Evolutionary conservation across 2,797 vertebrate species (phyloP).

Genomic region (Xenentodon cancila): DNA sequence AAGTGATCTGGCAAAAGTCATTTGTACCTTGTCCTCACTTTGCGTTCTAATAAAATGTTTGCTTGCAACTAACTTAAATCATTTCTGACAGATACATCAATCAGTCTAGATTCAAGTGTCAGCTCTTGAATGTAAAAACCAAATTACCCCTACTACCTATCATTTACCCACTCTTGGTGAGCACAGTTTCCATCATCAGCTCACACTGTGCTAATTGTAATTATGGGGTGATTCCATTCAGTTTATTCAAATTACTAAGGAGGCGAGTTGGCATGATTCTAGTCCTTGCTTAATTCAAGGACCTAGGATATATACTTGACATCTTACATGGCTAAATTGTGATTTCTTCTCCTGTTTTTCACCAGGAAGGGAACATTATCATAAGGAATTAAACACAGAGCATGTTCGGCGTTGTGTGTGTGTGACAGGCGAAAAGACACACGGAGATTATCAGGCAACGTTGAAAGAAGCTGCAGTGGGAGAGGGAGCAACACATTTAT

Average conservation of each 20-base stretch:
- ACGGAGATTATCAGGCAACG: constrained; percentile 57
- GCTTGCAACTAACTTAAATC: constrained; percentile 72
- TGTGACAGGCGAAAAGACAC: constrained; percentile 35
- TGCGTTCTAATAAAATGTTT: constrained; percentile 79
- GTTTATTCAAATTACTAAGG: constrained; percentile 86
- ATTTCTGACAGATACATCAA: constrained; percentile 77
- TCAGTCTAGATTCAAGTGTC: constrained; percentile 82
- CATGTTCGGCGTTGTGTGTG: constrained; percentile 15
- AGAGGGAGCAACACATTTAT: constrained; percentile 67
- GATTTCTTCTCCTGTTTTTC: constrained; percentile 60
- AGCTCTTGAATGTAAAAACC: constrained; percentile 86
- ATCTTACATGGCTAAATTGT: constrained; percentile 53
- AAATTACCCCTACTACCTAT: constrained; percentile 85
- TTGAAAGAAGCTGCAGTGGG: constrained; percentile 60
- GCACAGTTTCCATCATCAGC: constrained; percentile 85
- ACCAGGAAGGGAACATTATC: constrained; percentile 39
- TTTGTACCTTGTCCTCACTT: constrained; percentile 65
- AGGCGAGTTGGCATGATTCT: constrained; percentile 82
- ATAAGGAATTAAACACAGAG: constrained; percentile 6
- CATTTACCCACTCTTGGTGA: constrained; percentile 85
- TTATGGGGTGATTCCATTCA: constrained; percentile 82
- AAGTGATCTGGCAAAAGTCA: constrained; percentile 74
- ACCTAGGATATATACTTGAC: constrained; percentile 65
- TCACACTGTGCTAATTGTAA: constrained; percentile 89
- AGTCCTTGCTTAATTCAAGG: constrained; percentile 81